Base-by-base conservation (phyloP, 2,797 vertebrate genomes). In the Alauda arvensis region DNA sequence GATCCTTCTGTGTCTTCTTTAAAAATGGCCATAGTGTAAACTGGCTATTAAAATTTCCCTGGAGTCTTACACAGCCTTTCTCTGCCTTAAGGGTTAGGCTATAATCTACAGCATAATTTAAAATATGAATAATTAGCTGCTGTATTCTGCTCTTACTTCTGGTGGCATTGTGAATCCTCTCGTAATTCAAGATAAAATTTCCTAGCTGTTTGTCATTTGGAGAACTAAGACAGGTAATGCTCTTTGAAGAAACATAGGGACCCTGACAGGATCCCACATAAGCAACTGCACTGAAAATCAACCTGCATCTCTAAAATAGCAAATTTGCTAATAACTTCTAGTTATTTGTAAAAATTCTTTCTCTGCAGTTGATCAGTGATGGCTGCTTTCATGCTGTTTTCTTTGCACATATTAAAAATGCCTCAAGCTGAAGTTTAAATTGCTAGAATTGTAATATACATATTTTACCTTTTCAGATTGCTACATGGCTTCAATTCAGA, bases 401-500 rank as follows among this genome's bases (percentile, higher is more conserved):
- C 19, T 67, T 66, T 66, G 59, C 12, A 20, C 2, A 3, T 39
- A 28, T 83, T 74, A 33, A 13, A 86, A 86, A 53, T 34, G 23
- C 19, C 23, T 59, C 62, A 61, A 60, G 26, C 28, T 77, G 11
- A 78, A 76, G 17, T 51, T 33, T 14, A 21, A 67, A 39, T 28
- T 25, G 51, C 40, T 57, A n/a, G 21, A 65, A 49, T 12, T 40
- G 4, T 89, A 71, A 93, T 45, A 7, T 8, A 24, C 31, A 2
- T 70, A 15, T 63, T 63, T 79, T 3, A 23, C 10, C 76, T 13
- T 93, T 93, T 89, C 97, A 99, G 99, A 45, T 94, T 99, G 91
- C 97, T 99, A 80, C 99, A 99, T 88, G 98, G 98, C 15, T 99
- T 99, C 97, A 99, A 99, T 95, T 96, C 98, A 57, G 98, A 98